phyloP scores from a whole-genome alignment of 2,113 vertebrate genomes.

The Pedetes capensis region DNA sequence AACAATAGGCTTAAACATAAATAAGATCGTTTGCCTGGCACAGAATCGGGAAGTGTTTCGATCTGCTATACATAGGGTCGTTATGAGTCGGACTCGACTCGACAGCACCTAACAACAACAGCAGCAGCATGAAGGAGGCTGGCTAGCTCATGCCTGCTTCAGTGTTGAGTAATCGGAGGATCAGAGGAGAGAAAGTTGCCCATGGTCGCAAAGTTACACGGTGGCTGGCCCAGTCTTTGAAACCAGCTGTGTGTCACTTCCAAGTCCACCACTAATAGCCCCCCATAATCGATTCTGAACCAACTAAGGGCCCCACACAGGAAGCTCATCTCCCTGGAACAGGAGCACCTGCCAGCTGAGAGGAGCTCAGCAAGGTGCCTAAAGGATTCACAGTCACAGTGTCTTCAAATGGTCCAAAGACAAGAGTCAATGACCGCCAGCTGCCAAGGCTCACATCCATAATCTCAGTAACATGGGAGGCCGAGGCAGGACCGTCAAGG shows the following conservation, averaged over 20 bases:
- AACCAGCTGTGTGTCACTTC: background rate
- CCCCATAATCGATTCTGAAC: background rate
- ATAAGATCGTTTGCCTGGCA: too few species aligned
- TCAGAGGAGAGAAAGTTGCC: background rate
- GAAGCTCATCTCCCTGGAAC: rapidly evolving
- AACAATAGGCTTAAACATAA: too few species aligned
- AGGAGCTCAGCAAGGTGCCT: rapidly evolving
- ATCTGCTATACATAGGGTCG: too few species aligned
- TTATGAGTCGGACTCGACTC: too few species aligned
- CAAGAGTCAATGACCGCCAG: rapidly evolving
- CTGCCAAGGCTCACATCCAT: too few species aligned
- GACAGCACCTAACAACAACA: too few species aligned
- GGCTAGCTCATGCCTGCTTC: background rate
- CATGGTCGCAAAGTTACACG: background rate
- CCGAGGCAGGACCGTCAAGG: too few species aligned
- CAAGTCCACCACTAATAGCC: background rate
- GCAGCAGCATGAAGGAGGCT: background rate
- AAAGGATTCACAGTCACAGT: background rate
- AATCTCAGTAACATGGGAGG: too few species aligned
- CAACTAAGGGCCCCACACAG: background rate
- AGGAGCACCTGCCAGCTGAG: background rate
- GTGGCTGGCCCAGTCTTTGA: background rate
- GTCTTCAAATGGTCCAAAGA: background rate
- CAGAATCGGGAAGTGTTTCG: too few species aligned
- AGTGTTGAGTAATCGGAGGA: background rate